phyloP scores from a whole-genome alignment of 2,888 invertebrate genomes.

The Sminthurides aquaticus region DNA sequence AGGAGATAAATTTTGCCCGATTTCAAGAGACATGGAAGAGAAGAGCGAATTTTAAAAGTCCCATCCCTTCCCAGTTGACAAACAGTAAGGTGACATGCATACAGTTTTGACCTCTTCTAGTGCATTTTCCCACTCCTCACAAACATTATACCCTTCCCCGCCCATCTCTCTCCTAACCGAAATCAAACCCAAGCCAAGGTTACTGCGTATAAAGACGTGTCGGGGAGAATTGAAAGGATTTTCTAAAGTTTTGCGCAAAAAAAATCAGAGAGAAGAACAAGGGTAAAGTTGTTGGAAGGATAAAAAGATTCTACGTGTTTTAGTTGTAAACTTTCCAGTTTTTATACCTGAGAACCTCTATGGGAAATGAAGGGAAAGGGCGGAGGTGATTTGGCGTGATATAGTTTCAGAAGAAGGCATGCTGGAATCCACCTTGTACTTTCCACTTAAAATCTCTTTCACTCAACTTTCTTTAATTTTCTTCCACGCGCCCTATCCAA shows the following conservation, averaged over 20 bases:
- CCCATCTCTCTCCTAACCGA: too few species aligned
- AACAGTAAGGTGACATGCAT: too few species aligned
- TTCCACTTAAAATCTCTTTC: constrained; percentile 16
- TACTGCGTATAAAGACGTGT: too few species aligned
- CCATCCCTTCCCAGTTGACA: too few species aligned
- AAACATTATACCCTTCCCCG: too few species aligned
- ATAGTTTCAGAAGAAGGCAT: constrained; percentile 7
- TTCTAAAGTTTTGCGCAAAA: neutral
- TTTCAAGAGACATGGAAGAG: too few species aligned
- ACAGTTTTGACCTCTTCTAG: too few species aligned
- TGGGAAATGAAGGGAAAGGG: neutral
- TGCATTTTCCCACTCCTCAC: too few species aligned
- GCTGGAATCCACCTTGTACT: constrained; percentile 4
- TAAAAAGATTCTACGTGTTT: neutral
- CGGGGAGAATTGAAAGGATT: neutral
- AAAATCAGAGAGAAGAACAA: neutral
- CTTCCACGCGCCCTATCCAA: neutral
- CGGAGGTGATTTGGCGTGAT: constrained; percentile 4
- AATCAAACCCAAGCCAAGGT: too few species aligned
- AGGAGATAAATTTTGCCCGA: too few species aligned
- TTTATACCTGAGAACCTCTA: neutral
- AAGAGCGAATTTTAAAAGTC: too few species aligned
- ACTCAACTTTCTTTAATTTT: constrained; percentile 9
- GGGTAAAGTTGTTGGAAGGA: neutral
- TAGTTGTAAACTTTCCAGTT: too few species aligned